A percentile compares a stretch with the other conserved stretches of the same genome.
Conservation (phyloP, 1,140 invertebrate genomes). For the Leptonema lineaticorne region DNA sequence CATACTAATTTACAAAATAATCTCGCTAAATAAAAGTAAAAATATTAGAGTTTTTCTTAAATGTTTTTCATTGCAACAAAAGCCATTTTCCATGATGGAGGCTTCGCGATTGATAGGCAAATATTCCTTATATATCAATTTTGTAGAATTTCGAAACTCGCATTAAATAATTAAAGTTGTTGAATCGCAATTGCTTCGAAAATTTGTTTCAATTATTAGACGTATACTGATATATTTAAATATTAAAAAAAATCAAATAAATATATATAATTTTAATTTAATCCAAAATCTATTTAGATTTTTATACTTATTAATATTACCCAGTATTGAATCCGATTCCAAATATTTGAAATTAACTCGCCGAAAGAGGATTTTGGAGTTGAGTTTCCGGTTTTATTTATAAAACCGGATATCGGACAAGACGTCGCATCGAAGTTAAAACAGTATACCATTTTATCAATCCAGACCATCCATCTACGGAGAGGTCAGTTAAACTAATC, state of each 20-base stretch:
- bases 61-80: too few relatives aligned
- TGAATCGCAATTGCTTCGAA: conserved; percentile 14
- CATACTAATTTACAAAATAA: too few relatives aligned
- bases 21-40: too few relatives aligned
- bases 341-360: too few relatives aligned
- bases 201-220: conserved; percentile 18
- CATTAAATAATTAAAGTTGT: conserved; percentile 14
- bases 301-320: too few relatives aligned
- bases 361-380: neutral
- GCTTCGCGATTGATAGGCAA: conserved; percentile 20
- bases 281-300: too few relatives aligned
- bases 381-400: conserved; percentile 13
- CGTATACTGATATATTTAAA: too few relatives aligned
- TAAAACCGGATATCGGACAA: neutral
- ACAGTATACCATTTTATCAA: conserved; percentile 6
- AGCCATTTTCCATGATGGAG: too few relatives aligned
- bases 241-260: too few relatives aligned
- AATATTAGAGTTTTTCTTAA: too few relatives aligned
- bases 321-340: too few relatives aligned
- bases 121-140: conserved; percentile 21
- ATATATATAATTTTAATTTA: too few relatives aligned
- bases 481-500: conserved; percentile 7
- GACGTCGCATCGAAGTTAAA: neutral
- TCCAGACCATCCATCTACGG: conserved; percentile 20
- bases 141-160: conserved; percentile 14